These are phyloP conservation scores for Proisotoma minuta DNA, from an alignment of 2,888 invertebrate species.

Conservation along the genomic window DNA sequence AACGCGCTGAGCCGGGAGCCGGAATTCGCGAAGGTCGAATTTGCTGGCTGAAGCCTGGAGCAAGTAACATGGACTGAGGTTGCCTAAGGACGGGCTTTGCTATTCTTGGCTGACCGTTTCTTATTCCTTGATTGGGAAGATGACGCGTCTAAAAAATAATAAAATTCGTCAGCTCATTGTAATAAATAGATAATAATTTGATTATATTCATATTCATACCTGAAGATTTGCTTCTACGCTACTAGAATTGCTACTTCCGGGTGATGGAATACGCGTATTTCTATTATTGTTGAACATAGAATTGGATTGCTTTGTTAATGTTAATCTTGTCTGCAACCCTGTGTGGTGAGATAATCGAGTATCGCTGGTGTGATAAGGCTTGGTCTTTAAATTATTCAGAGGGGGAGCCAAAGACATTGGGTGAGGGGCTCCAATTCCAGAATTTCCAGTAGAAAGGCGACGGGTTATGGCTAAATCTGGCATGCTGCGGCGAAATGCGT, in stretches of 20 bases:
- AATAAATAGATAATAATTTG: neutral
- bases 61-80: neutral
- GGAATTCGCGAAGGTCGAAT: neutral
- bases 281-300: neutral
- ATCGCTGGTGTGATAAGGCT: constrained; percentile 9
- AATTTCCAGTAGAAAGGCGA: neutral
- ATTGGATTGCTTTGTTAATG: neutral
- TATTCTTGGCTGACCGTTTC: neutral
- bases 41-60: neutral
- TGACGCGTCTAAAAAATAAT: neutral
- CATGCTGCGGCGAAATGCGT: constrained; percentile 4
- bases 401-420: neutral
- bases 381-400: neutral
- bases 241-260: neutral
- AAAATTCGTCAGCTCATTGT: too few species aligned
- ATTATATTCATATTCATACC: too few species aligned
- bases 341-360: neutral
- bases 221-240: neutral
- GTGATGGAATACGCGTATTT: neutral
- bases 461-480: neutral
- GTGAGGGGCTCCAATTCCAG: neutral
- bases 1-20: constrained; percentile 1
- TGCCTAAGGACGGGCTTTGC: neutral
- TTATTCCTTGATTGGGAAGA: neutral
- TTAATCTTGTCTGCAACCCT: neutral